phyloP scores from a whole-genome alignment of 2,888 invertebrate genomes.

The Diarsia rubi region DNA sequence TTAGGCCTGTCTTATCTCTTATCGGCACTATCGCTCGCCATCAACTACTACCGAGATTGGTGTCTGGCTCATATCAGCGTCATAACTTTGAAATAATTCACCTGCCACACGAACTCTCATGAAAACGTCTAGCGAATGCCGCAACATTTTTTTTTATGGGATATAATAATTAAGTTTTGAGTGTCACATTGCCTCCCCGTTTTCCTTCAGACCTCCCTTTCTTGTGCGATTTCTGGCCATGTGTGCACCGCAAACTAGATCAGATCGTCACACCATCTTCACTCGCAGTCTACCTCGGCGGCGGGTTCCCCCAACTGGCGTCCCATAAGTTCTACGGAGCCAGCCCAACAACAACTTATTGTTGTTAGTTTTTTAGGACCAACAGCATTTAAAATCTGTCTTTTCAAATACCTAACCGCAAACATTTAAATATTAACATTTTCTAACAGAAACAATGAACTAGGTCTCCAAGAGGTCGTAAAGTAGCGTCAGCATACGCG shows the following conservation, averaged over 20 bases:
- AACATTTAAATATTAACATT: too few species aligned
- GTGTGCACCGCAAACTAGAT: not conserved
- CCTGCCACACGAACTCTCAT: constrained; percentile 8
- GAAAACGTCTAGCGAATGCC: constrained; percentile 19
- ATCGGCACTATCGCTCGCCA: constrained; percentile 69
- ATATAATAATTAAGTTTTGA: not conserved
- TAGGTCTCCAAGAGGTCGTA: not conserved
- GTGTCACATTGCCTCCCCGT: not conserved
- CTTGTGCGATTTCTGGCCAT: not conserved
- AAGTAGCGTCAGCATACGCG: not conserved
- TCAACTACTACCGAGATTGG: constrained; percentile 66
- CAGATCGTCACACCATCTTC: not conserved
- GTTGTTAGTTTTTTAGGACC: too few species aligned
- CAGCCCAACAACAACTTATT: not conserved
- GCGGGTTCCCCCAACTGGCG: not conserved
- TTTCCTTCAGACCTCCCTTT: not conserved
- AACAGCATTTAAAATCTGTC: not conserved
- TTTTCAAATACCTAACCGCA: not conserved
- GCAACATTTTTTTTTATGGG: not conserved
- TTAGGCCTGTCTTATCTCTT: constrained; percentile 70
- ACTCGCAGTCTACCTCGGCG: too few species aligned
- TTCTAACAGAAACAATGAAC: too few species aligned
- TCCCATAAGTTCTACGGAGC: not conserved
- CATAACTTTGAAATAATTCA: constrained; percentile 33
- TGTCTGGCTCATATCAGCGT: constrained; percentile 60